Evolutionary conservation across 2,113 vertebrate species (phyloP), one percentile per base, ranked within the genome.

Genomic region (Sminthopsis crassicaudata): DNA sequence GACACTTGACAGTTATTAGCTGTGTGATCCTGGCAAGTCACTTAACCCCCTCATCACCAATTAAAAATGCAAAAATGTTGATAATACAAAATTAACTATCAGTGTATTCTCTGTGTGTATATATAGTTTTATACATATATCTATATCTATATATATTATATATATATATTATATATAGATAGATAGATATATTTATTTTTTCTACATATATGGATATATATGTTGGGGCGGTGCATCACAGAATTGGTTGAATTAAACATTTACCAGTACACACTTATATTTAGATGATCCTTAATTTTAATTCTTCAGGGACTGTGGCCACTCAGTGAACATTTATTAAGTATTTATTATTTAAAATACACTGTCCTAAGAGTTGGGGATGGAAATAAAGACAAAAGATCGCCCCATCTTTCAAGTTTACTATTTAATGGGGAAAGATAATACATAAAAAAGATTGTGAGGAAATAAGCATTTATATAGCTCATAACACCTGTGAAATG

Each of bases 101-200:
- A 11, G 67, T 84, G n/a, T 4, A 84, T 42, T 19, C 12, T n/a
- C n/a, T n/a, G n/a, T 16, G 60, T 67, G 3, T n/a, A 22, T 42
- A n/a, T 0, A 36, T 36, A 19, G 14, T 36, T n/a, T 5, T 19
- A 4, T n/a, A 1, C 30, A 76, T 19, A n/a, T 19, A 12, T 3
- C 0, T 76, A 1, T 67, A n/a, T 19, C 16, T 76, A n/a, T 19
- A 2, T 55, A 1, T 25, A 12, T 30, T 16, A 55, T 0, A 55
- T 60, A 60, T 27, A 27, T 60, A 60, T n/a, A n/a, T n/a, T n/a
- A n/a, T n/a, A n/a, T n/a, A n/a, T n/a, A n/a, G n/a, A n/a, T n/a
- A n/a, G n/a, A n/a, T 60, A 27, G 50, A 4, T 76, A 1, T 14
- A 76, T 76, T 16, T 19, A 30, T 12, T 16, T 19, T 19, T 11